Evolutionary conservation across 2,797 vertebrate species (phyloP).

Genomic region (Graptemys geographica): DNA sequence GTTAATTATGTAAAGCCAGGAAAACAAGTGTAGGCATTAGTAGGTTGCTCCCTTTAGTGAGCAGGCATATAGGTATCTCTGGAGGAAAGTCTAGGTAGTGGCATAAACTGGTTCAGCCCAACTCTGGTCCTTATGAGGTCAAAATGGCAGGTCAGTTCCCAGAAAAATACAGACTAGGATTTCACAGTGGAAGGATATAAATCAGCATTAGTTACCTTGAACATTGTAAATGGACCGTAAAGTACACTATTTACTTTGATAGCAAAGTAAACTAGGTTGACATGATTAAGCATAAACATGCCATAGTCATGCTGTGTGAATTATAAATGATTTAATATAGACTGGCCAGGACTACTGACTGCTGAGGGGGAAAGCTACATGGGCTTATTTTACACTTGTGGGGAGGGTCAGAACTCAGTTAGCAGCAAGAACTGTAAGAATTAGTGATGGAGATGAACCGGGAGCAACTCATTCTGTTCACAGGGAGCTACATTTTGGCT

Average conservation of each 20-base stretch:
- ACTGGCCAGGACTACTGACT: neutral
- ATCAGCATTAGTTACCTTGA: neutral
- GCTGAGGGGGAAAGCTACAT: neutral
- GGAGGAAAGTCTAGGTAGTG: fast-evolving
- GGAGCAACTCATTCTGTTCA: neutral
- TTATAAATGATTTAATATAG: neutral
- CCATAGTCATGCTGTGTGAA: neutral
- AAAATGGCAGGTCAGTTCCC: neutral
- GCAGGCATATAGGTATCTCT: neutral
- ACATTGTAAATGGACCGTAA: slow-evolving; percentile 6
- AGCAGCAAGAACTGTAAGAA: neutral
- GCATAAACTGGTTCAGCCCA: neutral
- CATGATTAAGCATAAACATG: neutral
- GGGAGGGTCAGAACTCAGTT: neutral
- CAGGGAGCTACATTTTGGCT: neutral
- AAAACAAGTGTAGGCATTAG: neutral
- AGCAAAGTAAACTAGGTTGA: neutral
- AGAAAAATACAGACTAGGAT: neutral
- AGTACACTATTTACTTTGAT: neutral
- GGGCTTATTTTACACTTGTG: neutral
- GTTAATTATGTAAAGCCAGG: neutral
- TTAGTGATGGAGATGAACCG: neutral
- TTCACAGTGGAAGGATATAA: neutral
- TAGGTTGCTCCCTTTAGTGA: neutral
- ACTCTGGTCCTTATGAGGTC: neutral